Percentiles rank a stretch among this genome's conserved stretches.
Conservation (phyloP, 2,113 vertebrate species). For the Onychorhynchus coronatus region DNA sequence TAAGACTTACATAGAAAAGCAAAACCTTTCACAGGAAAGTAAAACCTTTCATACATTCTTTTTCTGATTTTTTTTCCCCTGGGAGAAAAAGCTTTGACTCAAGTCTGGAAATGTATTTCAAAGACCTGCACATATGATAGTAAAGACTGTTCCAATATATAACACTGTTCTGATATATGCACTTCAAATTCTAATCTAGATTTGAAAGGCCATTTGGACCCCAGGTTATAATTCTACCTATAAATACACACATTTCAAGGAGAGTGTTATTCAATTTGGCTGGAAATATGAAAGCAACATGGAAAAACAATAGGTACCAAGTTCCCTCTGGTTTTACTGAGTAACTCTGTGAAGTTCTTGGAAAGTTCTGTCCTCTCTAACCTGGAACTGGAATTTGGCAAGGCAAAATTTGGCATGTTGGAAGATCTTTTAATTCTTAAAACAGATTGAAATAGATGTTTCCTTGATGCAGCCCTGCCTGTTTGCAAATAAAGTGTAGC, state of each 20-base stretch:
- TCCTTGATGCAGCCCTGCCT: background rate
- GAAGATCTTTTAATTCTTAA: background rate
- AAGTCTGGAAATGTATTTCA: background rate
- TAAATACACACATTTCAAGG: background rate
- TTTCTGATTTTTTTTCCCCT: background rate
- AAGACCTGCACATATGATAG: background rate
- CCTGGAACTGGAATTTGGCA: background rate
- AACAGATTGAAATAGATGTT: background rate
- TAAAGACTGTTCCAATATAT: background rate
- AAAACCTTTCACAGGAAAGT: background rate
- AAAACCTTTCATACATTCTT: background rate
- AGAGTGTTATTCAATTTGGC: background rate
- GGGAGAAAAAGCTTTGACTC: background rate
- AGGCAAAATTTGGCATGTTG: background rate
- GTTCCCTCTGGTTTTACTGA: background rate
- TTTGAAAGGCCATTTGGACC: background rate
- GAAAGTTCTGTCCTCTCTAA: conserved; percentile 19
- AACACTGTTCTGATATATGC: background rate
- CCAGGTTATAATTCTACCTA: background rate
- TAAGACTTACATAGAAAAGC: background rate
- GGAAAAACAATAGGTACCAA: conserved; percentile 15
- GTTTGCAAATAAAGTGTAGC: background rate
- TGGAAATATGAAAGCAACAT: background rate
- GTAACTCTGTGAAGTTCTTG: background rate
- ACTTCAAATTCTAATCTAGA: background rate